Evolutionary conservation across 2,797 vertebrate genomes (phyloP), one percentile per base, ranked within the genome.

Genomic region (Cirrhinus molitorella): DNA sequence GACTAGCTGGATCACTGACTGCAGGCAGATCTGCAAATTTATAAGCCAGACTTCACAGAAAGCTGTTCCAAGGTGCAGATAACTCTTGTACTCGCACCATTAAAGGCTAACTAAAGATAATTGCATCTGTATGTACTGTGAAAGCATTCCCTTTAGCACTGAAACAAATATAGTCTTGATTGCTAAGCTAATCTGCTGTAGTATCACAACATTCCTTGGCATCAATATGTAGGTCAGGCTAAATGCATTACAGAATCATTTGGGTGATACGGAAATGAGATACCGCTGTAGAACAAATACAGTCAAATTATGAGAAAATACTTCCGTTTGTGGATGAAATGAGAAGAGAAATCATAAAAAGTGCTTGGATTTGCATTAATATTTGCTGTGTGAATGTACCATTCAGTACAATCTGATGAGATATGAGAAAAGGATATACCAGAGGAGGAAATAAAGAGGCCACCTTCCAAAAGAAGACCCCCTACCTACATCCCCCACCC

Each of bases 381-480:
- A 78, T 79, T 75, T 74, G 21, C 51, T 63, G 49, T 70, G 51
- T 11, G 3, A 55, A 37, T 79, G 59, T 66, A 47, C n/a, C 68
- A 37, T 49, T 80, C 57, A 14, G 31, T 59, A 43, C 25, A 23
- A 23, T 65, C 17, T 55, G 76, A 55, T 19, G 57, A 47, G 86
- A 91, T 91, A 84, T 90, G 89, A 90, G 86, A 79, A 83, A 87
- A 10, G 21, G 19, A 74, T 55, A 40, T 49, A 10, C 49, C 25
- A 4, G 25, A 45, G 43, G 43, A 25, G 5, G 68, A 79, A 80
- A 85, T 81, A n/a, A n/a, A n/a, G n/a, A n/a, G n/a, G 83, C 81
- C 76, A 61, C 49, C 59, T 78, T 85, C 89, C 88, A 87, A 92
- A 93, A 94, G 92, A 70, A 67, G 67, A 93, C 92, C 90, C 87